phyloP scores from a whole-genome alignment of 2,888 invertebrate genomes.

The Iselma pallidipennis region DNA sequence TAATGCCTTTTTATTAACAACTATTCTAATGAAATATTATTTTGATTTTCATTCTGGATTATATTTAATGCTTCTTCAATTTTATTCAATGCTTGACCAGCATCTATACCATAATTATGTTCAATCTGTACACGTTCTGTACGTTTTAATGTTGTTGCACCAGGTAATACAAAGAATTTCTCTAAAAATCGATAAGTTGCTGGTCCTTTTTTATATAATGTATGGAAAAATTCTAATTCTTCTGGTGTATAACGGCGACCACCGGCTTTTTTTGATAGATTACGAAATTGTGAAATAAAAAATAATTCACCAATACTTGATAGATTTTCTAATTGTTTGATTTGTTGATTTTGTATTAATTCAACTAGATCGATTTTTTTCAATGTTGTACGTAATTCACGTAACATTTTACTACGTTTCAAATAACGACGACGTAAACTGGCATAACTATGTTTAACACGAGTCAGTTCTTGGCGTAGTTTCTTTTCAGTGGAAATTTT shows the following conservation, averaged over 20 bases:
- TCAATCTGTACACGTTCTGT: background rate
- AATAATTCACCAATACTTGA: background rate
- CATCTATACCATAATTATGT: background rate
- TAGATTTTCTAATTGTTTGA: background rate
- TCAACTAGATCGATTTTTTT: background rate
- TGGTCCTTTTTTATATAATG: background rate
- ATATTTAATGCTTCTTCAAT: background rate
- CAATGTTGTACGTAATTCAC: background rate
- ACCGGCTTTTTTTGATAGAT: background rate
- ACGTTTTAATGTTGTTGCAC: background rate
- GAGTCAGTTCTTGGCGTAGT: background rate
- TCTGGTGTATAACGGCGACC: background rate
- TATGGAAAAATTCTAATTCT: background rate
- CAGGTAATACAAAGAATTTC: background rate
- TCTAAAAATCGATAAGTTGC: background rate
- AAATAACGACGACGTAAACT: background rate
- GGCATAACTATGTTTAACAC: background rate
- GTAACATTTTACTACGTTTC: background rate
- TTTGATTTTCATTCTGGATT: background rate
- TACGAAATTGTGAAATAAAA: background rate
- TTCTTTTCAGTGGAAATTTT: background rate
- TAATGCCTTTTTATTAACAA: too few relatives aligned
- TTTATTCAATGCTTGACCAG: background rate
- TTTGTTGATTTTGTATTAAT: background rate
- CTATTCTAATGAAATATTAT: background rate